Evolutionary conservation across 1,140 invertebrate genomes (phyloP), one percentile per base, ranked within the genome.

Genomic region (Drosophila leontia): DNA sequence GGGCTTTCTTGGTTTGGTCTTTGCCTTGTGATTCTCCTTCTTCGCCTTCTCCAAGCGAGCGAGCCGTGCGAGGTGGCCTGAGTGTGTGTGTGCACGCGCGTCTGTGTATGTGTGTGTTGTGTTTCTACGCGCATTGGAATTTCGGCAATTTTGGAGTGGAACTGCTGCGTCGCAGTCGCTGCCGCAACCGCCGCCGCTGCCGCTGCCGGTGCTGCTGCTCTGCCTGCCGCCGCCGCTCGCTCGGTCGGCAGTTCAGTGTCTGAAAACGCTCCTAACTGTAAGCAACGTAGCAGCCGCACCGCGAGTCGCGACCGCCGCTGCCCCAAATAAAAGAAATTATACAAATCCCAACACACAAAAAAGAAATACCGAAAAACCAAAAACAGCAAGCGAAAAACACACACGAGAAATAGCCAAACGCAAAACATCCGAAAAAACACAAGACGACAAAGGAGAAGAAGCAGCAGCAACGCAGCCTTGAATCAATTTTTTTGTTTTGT

Each of bases 251-350:
- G 74, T 80, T 83, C 70, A 83, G 82, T 86, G 75, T 83, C 82
- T 78, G 78, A 86, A 81, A 81, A 84, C 81, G 81, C 78, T 86
- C 78, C 83, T 74, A 82, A 82, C 78, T 80, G 83, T 82, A 80
- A 87, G 83, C 83, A 87, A 79, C 77, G 68, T 64, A 72, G 60
- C 77, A 77, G 68, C 60, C 64, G 55, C 77, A 77, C 67, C 77
- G 77, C 65, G 75, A 78, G 17, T 59, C 59, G 75, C 57, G 65
- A 42, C 12, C 50, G 51, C 34, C 51, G 42, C 67, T 62, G 48
- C 57, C 51, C 64, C 56, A 60, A 57, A 55, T 55, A 45, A 69
- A 42, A 57, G 56, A 50, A 42, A 63, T 42, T 53, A 42, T 53
- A 47, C 50, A 41, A 45, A 50, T 41, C 15, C 37, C 17, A 64